phyloP scores from a whole-genome alignment of 2,888 invertebrate genomes.

The Acanthosepion esculentum region DNA sequence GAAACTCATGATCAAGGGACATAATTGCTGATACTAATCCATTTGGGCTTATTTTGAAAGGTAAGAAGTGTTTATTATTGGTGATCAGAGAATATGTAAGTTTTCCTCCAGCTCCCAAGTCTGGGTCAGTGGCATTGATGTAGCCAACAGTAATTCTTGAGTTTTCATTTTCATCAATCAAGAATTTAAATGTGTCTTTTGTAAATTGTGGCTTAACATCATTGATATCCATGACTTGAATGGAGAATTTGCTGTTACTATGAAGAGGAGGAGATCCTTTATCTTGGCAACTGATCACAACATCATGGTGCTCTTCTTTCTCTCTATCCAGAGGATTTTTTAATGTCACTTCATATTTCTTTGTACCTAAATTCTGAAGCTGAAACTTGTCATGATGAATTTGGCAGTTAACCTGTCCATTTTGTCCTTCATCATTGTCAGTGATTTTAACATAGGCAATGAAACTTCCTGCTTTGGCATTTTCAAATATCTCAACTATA shows the following conservation, averaged over 20 bases:
- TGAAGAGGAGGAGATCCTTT: slow-evolving; percentile 33
- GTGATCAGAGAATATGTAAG: neutral
- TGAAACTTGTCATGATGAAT: neutral
- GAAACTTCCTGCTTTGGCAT: neutral
- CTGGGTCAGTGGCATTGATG: slow-evolving; percentile 14
- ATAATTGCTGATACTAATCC: slow-evolving; percentile 1
- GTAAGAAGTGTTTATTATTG: slow-evolving; percentile 13
- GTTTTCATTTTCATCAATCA: neutral
- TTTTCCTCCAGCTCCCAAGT: slow-evolving; percentile 33
- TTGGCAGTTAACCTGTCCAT: neutral
- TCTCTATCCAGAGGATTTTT: neutral
- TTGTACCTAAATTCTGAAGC: neutral
- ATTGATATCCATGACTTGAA: slow-evolving; percentile 3
- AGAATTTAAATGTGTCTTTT: neutral
- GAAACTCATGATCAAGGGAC: slow-evolving; percentile 22
- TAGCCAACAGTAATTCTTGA: neutral
- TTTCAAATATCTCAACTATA: neutral
- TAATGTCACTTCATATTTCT: neutral
- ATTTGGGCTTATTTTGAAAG: neutral
- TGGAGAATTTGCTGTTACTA: slow-evolving; percentile 33
- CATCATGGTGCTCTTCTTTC: slow-evolving; percentile 13
- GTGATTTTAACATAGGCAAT: neutral
- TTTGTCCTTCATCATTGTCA: slow-evolving; percentile 14
- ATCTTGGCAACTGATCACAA: slow-evolving; percentile 16
- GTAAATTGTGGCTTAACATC: neutral